Base-by-base conservation (phyloP, 2,113 vertebrate genomes). In the Laterallus jamaicensis region DNA sequence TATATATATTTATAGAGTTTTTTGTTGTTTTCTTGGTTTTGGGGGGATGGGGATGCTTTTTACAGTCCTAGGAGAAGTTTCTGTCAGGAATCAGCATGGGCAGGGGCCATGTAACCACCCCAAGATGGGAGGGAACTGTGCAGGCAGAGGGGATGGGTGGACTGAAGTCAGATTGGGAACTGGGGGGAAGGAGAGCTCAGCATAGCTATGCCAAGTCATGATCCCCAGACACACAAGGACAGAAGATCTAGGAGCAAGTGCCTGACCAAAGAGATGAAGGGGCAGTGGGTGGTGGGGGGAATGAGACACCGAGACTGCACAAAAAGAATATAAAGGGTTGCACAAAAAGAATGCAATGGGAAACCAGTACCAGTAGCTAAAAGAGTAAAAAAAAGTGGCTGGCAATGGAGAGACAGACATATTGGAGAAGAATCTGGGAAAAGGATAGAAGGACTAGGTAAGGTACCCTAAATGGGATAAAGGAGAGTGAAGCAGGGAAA, bases 231-330 rank as follows among this genome's bases (percentile, higher is more conserved):
- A 87, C 32, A 68, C 7, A 25, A 25, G 28, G 63, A 70, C 28
- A 67, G 50, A 80, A n/a, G 15, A 68, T 42, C 31, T 60, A 68
- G 67, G 42, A 76, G 49, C 10, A 10, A 63, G 14, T 14, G 7
- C 12, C 1, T 59, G 55, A 63, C n/a, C 55, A 91, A 79, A 82
- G 44, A 68, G 32, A 44, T 19, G 17, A 90, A 25, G 19, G 42
- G 42, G 44, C 42, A 44, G 42, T 40, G 40, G 44, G 44, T 8
- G 17, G 29, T 0, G 0, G 13, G 3, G 28, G 42, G 17, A 17
- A 21, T 5, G 4, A 40, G 17, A 49, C 44, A 58, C 1, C 25
- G 22, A 39, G 22, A 21, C 8, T 62, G 39, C 37, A 81, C 16
- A 25, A 15, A 42, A 73, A 71, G 7, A 37, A 20, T 12, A 4